Conservation (phyloP, 1,140 invertebrate genomes). For the Ctenoplectra terminalis region DNA sequence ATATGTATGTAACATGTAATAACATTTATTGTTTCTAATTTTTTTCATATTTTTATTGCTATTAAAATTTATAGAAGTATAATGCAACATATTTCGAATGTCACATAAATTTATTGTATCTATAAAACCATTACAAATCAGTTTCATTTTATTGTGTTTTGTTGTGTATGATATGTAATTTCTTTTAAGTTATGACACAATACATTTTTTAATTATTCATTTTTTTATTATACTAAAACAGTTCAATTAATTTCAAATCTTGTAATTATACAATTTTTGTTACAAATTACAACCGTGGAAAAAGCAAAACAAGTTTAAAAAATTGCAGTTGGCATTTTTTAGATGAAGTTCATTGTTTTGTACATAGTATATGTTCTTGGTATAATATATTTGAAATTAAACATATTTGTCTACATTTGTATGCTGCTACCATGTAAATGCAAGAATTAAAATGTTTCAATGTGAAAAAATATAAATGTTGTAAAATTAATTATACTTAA, state of each 20-base stretch:
- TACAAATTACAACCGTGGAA: slow-evolving; percentile 26
- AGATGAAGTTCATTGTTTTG: neutral
- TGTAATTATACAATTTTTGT: slow-evolving; percentile 6
- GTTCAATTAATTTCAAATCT: slow-evolving; percentile 10
- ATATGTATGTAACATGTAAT: too few relatives aligned
- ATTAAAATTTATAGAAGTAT: slow-evolving; percentile 11
- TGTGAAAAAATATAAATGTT: neutral
- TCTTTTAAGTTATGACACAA: neutral
- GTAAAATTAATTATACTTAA: slow-evolving; percentile 16
- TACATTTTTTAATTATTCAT: slow-evolving; percentile 17
- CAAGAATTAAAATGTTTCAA: slow-evolving; percentile 10
- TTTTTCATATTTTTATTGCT: neutral
- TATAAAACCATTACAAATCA: slow-evolving; percentile 14
- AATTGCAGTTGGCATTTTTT: neutral
- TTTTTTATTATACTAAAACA: slow-evolving; percentile 9
- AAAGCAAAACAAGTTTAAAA: neutral
- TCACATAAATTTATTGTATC: neutral
- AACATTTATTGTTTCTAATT: neutral
- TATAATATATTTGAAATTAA: slow-evolving; percentile 2
- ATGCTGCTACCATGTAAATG: neutral
- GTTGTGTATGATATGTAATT: slow-evolving; percentile 16
- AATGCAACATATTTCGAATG: neutral
- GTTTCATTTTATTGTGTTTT: neutral
- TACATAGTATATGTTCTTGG: neutral
- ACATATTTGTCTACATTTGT: neutral